A percentile compares a stretch with the other conserved stretches of the same genome.
These are phyloP conservation scores for Stenichneumon culpator DNA, from an alignment of 2,888 invertebrate genomes.

Conservation along the genomic window DNA sequence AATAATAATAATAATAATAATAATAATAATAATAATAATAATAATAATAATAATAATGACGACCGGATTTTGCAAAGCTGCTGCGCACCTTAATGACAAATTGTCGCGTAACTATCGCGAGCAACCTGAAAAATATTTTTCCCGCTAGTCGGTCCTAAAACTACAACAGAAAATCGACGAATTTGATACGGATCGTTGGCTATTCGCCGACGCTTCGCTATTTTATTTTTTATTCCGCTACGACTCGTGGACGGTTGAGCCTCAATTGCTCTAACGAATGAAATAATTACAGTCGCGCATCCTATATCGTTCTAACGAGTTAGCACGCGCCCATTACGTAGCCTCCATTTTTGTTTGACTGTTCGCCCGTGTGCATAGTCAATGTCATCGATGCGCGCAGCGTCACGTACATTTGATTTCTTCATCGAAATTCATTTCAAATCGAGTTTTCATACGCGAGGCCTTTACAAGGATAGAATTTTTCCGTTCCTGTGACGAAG, in stretches of 20 bases:
- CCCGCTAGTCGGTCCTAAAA: neutral
- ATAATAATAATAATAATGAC: too few species aligned
- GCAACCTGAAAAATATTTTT: neutral
- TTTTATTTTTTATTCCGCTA: neutral
- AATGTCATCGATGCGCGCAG: neutral
- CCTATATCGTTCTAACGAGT: constrained; percentile 21
- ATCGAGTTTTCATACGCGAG: neutral
- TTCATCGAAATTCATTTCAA: neutral
- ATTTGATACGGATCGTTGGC: neutral
- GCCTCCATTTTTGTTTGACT: constrained; percentile 4
- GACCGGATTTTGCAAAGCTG: neutral
- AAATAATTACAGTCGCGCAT: constrained; percentile 45
- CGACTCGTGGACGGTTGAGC: constrained; percentile 1
- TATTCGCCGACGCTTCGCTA: neutral
- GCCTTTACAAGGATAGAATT: too few species aligned
- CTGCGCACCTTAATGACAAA: neutral
- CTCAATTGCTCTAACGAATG: constrained; percentile 46
- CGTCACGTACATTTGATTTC: neutral
- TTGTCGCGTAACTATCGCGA: neutral
- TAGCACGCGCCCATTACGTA: constrained; percentile 47
- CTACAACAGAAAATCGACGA: neutral
- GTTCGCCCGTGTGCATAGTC: constrained; percentile 10
- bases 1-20: too few species aligned
- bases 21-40: too few species aligned
- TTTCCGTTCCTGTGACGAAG: too few species aligned